Percentiles rank a stretch among this genome's conserved stretches.
Conservation (phyloP, 2,113 vertebrate genomes). For the Pelusios castaneus region DNA sequence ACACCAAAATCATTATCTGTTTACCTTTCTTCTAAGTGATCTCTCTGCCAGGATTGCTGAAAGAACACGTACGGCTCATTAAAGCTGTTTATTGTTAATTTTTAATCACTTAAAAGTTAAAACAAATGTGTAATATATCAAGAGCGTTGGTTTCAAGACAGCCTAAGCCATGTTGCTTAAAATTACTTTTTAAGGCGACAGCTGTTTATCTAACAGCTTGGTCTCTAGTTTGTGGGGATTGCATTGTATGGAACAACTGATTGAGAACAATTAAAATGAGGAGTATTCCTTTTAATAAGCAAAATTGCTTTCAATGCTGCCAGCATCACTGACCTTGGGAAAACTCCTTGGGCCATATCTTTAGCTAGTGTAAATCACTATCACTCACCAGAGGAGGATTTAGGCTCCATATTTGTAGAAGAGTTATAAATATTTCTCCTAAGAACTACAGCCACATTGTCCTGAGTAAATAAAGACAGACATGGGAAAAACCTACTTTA, state of each 20-base stretch:
- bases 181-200: neutral
- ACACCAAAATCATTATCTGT: constrained; percentile 4
- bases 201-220: neutral
- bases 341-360: neutral
- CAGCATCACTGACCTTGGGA: neutral
- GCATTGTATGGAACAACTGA: neutral
- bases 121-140: neutral
- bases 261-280: neutral
- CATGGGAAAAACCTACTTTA: neutral
- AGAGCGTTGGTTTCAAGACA: neutral
- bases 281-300: neutral
- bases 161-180: neutral
- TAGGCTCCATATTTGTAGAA: neutral
- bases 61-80: neutral
- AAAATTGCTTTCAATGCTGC: neutral
- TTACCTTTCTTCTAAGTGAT: neutral
- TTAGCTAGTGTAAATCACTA: neutral
- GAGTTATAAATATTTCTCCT: neutral
- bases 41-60: neutral
- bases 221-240: neutral
- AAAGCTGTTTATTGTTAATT: neutral
- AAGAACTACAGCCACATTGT: neutral
- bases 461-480: neutral
- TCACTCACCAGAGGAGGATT: neutral
- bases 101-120: neutral